These are phyloP conservation scores for Aratinga solstitialis DNA, from an alignment of 2,797 vertebrate genomes.

Conservation along the genomic window DNA sequence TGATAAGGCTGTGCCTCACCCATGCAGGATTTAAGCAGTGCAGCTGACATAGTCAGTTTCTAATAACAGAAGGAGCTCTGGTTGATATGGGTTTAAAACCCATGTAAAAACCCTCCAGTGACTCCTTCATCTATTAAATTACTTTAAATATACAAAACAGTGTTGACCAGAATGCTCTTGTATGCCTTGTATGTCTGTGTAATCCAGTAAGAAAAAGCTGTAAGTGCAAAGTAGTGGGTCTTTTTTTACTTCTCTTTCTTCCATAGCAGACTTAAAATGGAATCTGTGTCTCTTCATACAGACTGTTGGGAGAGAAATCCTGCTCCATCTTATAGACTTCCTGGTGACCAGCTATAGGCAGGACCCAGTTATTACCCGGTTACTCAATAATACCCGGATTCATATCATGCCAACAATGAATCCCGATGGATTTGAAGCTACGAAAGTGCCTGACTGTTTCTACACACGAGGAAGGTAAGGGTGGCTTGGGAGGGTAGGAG, in stretches of 20 bases:
- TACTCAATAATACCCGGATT: slow-evolving; percentile 86
- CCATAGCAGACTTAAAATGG: not conserved
- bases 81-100: slow-evolving; percentile 1
- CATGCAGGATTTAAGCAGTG: not conserved
- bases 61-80: not conserved
- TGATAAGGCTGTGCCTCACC: not conserved
- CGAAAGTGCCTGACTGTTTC: slow-evolving; percentile 73
- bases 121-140: not conserved
- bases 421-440: slow-evolving; percentile 89
- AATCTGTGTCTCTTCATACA: slow-evolving; percentile 49
- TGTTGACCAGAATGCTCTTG: not conserved
- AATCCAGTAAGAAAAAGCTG: not conserved
- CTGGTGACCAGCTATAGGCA: slow-evolving; percentile 80
- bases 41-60: not conserved
- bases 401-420: slow-evolving; percentile 96
- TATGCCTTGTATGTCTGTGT: not conserved
- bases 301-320: slow-evolving; percentile 89
- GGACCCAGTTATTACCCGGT: slow-evolving; percentile 75
- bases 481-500: not conserved
- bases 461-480: slow-evolving; percentile 84
- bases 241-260: not conserved
- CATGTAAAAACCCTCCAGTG: not conserved
- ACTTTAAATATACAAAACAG: not conserved
- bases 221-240: not conserved
- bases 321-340: slow-evolving; percentile 89